These are phyloP conservation scores for Zapus hudsonius DNA, from an alignment of 2,113 vertebrate species.

Conservation along the genomic window DNA sequence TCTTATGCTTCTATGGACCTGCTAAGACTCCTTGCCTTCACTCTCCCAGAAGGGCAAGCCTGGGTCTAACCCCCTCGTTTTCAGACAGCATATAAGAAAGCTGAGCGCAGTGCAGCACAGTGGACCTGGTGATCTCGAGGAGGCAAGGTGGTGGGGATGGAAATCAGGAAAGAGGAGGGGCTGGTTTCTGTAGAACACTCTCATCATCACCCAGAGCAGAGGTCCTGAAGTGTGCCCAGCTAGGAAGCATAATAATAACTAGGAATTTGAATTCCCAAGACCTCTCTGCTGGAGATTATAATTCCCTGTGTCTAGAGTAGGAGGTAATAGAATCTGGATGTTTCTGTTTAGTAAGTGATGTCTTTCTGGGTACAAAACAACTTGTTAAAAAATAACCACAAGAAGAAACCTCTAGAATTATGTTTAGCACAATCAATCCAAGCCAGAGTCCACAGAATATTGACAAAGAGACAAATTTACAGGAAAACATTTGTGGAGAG, in stretches of 20 bases:
- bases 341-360: slow-evolving; percentile 29
- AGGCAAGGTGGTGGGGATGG: neutral
- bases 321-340: neutral
- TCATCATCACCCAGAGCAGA: neutral
- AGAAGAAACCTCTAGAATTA: neutral
- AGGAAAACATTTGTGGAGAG: neutral
- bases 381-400: neutral
- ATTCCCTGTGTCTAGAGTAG: neutral
- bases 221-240: neutral
- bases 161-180: neutral
- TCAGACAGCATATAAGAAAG: neutral
- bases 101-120: neutral
- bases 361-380: neutral
- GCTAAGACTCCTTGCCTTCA: neutral
- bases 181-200: neutral
- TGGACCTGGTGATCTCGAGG: neutral
- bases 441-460: neutral
- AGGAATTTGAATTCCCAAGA: neutral
- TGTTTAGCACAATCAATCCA: neutral
- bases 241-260: neutral
- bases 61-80: neutral
- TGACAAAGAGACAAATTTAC: neutral
- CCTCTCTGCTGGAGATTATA: neutral
- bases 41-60: neutral
- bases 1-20: neutral